Evolutionary conservation across 2,797 vertebrate species (phyloP), one percentile per base, ranked within the genome.

Genomic region (Apogon hyalosoma): DNA sequence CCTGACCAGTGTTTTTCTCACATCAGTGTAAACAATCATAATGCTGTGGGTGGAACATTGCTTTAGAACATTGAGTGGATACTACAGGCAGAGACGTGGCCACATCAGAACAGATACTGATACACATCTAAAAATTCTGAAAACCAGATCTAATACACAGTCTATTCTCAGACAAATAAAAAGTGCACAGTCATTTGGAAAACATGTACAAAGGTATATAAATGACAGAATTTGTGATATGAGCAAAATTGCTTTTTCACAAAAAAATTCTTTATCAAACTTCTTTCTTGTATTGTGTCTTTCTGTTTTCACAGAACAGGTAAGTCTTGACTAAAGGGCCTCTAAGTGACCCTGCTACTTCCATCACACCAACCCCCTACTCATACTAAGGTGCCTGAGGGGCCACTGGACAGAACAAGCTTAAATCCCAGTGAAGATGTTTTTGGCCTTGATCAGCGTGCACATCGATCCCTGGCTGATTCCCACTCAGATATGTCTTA

Each of bases 401-500:
- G 78, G 83, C 69, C 83, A 88, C 80, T 64, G 79, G 77, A 82
- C 55, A 51, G 77, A 91, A 81, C 81, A 55, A 85, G 68, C 83
- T 88, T 93, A 92, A 94, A 93, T 92, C 87, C 89, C 92, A 93
- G 91, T 95, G 91, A 93, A 93, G 89, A 88, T 74, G 83, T 87
- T 92, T 90, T 95, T 94, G 94, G 92, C 94, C 94, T 94, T 95
- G 94, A 95, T 94, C 90, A 92, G 88, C 56, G 76, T 64, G 74
- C 80, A 73, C 90, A 93, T 95, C 92, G 91, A 95, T 94, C 85
- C 89, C 82, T 50, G 89, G 90, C 93, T 90, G 92, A 94, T 94
- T 93, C 88, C 82, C 91, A 90, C 93, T 94, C 94, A 95, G 95
- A 94, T 96, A 96, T 2, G 91, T 98, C 96, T 98, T 96, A 96